phyloP scores from a whole-genome alignment of 2,888 invertebrate species.

The Trachelus troglodyta region DNA sequence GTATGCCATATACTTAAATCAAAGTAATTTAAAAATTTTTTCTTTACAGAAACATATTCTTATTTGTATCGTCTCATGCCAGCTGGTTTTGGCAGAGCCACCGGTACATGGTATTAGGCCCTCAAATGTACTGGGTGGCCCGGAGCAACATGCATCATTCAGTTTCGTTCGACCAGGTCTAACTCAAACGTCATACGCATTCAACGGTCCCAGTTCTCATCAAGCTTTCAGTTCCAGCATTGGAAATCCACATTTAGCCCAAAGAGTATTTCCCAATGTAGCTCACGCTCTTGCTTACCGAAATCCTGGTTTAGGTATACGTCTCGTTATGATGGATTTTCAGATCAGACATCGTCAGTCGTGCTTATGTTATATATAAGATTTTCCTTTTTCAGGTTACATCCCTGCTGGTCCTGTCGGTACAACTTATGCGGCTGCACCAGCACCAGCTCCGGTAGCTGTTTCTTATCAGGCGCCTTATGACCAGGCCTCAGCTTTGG shows the following conservation, averaged over 20 bases:
- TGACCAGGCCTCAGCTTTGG: constrained; percentile 39
- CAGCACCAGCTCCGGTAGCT: constrained; percentile 23
- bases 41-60: constrained; percentile 39
- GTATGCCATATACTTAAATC: not conserved
- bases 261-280: constrained; percentile 52
- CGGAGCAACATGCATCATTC: constrained; percentile 59
- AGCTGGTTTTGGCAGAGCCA: constrained; percentile 31
- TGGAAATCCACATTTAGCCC: constrained; percentile 53
- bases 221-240: constrained; percentile 57
- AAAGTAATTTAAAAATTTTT: not conserved
- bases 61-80: constrained; percentile 27
- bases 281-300: constrained; percentile 54
- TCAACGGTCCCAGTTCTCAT: constrained; percentile 59
- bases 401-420: constrained; percentile 32
- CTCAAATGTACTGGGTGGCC: constrained; percentile 51
- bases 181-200: constrained; percentile 58
- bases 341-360: not conserved
- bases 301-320: constrained; percentile 55
- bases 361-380: not conserved
- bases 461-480: constrained; percentile 33
- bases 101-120: constrained; percentile 46
- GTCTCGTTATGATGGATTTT: not conserved
- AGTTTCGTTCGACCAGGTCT: constrained; percentile 58
- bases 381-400: constrained; percentile 27
- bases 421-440: constrained; percentile 30